Evolutionary conservation across 35 echinoderm and acorn worm species (phyloP).

Genomic region (Acanthaster planci): DNA sequence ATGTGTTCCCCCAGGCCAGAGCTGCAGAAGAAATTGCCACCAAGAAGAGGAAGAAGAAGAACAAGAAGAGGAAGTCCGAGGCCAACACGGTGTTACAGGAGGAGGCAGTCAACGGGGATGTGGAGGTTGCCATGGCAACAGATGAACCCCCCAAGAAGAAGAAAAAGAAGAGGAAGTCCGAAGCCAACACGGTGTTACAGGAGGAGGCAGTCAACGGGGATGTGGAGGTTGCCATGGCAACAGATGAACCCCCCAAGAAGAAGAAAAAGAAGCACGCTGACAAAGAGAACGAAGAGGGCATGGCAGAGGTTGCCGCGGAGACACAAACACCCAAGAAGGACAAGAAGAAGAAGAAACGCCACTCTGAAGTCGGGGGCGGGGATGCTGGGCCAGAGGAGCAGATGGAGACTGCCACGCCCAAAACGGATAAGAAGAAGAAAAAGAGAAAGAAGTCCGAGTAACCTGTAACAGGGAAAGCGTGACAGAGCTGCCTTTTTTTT

Average conservation of each 20-base stretch:
- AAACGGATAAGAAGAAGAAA: constrained; percentile 21
- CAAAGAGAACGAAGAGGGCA: constrained; percentile 3
- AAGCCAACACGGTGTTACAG: neutral
- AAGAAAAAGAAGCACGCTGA: constrained; percentile 65
- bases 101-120: neutral
- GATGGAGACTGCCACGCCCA: constrained; percentile 27
- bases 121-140: neutral
- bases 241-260: constrained; percentile 58
- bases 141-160: constrained; percentile 29
- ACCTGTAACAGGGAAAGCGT: neutral
- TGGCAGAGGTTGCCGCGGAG: constrained; percentile 18
- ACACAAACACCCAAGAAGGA: constrained; percentile 83
- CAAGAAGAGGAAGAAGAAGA: constrained; percentile 16
- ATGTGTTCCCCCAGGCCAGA: constrained; percentile 1
- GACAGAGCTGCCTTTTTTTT: neutral
- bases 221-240: constrained; percentile 11
- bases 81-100: constrained; percentile 19
- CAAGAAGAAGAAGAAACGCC: constrained; percentile 75
- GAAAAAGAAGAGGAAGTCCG: constrained; percentile 49
- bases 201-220: neutral
- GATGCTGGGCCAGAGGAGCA: constrained; percentile 13
- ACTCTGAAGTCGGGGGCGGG: neutral
- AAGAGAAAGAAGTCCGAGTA: neutral
- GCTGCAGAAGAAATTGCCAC: constrained; percentile 17
- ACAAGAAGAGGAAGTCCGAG: constrained; percentile 41